Evolutionary conservation across 1,140 invertebrate species (phyloP), one percentile per base, ranked within the genome.

Genomic region (Neotoxoptera formosana): DNA sequence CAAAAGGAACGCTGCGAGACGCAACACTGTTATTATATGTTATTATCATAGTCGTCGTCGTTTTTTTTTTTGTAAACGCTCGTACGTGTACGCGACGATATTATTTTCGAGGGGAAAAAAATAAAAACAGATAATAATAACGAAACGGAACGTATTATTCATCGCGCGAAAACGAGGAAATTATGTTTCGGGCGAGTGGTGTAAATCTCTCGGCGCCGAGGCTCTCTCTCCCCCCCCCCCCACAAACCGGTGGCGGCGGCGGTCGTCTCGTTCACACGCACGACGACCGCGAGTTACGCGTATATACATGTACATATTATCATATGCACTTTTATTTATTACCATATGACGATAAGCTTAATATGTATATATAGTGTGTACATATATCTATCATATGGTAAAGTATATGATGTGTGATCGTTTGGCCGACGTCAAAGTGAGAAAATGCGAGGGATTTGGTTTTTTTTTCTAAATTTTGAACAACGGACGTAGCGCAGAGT

Each of bases 81-180:
- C 6, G n/a, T 17, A n/a, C 17, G 6, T 67, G n/a, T n/a, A 23
- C 8, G 7, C 34, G n/a, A 83, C 20, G 4, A 45, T 41, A 84
- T 84, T 84, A 51, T 87, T n/a, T n/a, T n/a, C n/a, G n/a, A n/a
- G 20, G 83, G 7, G 30, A 51, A 48, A n/a, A 87, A 48, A 48
- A n/a, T n/a, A 87, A 34, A 34, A 21, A 25, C 14, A 48, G 41
- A 48, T 23, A 53, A 87, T 48, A 48, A 87, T 48, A 87, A n/a
- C n/a, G n/a, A 87, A 48, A 87, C 20, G n/a, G 30, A 87, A 47
- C 86, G 86, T n/a, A n/a, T 48, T 87, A 76, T 76, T 87, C 86
- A 87, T 87, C n/a, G 86, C n/a, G 86, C 48, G 1, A 87, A 87
- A 87, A 87, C 47, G 86, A 23, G 7, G 41, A 41, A 41, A 41